phyloP scores from a whole-genome alignment of 2,888 invertebrate genomes.

The Pedicia rivosa region DNA sequence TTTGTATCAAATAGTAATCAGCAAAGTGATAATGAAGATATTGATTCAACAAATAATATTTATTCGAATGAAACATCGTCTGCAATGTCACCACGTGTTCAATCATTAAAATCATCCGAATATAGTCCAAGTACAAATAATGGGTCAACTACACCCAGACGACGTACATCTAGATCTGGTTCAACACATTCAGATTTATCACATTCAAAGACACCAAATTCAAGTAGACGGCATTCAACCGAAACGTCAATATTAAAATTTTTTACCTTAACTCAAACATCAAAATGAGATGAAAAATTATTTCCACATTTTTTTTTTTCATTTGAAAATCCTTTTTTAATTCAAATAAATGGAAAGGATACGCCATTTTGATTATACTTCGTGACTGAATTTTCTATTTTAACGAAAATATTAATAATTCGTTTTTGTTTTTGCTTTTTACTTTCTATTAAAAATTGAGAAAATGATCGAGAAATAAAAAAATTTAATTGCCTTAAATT shows the following conservation, averaged over 20 bases:
- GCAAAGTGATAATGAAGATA: slow-evolving; percentile 10
- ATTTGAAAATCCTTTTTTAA: too few relatives aligned
- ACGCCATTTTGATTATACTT: too few relatives aligned
- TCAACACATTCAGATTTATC: slow-evolving; percentile 5
- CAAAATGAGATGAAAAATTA: too few relatives aligned
- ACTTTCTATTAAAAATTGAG: too few relatives aligned
- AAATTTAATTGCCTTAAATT: too few relatives aligned
- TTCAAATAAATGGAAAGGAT: too few relatives aligned
- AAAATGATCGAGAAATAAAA: too few relatives aligned
- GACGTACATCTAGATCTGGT: slow-evolving; percentile 21
- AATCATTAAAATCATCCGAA: slow-evolving; percentile 21
- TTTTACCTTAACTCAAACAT: slow-evolving; percentile 16
- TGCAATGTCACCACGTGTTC: slow-evolving; percentile 21
- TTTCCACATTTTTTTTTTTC: too few relatives aligned
- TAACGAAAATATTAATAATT: too few relatives aligned
- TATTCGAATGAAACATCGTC: neutral
- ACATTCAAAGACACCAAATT: neutral
- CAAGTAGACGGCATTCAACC: slow-evolving; percentile 20
- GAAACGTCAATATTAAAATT: slow-evolving; percentile 28
- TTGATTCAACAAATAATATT: slow-evolving; percentile 1
- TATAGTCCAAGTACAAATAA: slow-evolving; percentile 17
- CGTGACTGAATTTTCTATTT: too few relatives aligned
- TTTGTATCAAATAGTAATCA: slow-evolving; percentile 12
- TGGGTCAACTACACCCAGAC: slow-evolving; percentile 15
- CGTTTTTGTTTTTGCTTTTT: too few relatives aligned